Evolutionary conservation across 2,888 invertebrate species (phyloP).

Genomic region (Lithophane ornitopus): DNA sequence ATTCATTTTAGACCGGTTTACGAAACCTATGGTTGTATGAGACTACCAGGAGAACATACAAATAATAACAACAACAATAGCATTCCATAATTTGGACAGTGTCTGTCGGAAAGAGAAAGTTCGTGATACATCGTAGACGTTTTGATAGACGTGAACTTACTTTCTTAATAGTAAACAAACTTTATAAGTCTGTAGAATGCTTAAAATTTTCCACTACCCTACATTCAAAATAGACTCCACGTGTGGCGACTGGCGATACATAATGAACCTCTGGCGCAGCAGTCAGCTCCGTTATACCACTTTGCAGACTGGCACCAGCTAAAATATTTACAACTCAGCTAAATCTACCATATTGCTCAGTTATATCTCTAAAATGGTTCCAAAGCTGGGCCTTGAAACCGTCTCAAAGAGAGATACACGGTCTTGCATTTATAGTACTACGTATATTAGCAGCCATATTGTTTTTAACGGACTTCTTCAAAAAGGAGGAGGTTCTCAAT

Average conservation of each 20-base stretch:
- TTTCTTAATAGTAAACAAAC: slow-evolving; percentile 20
- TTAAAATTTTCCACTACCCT: slow-evolving; percentile 2
- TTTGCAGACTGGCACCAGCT: background rate
- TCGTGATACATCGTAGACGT: slow-evolving; percentile 17
- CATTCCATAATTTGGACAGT: slow-evolving; percentile 22
- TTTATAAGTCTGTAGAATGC: background rate
- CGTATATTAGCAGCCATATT: background rate
- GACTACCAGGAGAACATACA: background rate
- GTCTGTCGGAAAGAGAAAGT: slow-evolving; percentile 34
- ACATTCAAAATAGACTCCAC: background rate
- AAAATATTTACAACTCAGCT: background rate
- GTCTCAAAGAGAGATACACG: background rate
- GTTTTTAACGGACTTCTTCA: too few relatives aligned
- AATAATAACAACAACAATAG: slow-evolving; percentile 11
- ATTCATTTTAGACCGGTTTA: background rate
- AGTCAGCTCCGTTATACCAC: background rate
- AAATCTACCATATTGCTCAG: background rate
- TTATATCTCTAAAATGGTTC: background rate
- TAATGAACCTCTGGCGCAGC: background rate
- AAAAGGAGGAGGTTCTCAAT: too few relatives aligned
- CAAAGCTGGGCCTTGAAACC: background rate
- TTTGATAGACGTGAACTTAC: slow-evolving; percentile 38
- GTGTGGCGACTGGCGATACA: background rate
- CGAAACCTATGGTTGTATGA: background rate
- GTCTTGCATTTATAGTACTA: background rate